These are phyloP conservation scores for Gymnogyps californianus DNA, from an alignment of 2,113 vertebrate genomes.

Conservation along the genomic window DNA sequence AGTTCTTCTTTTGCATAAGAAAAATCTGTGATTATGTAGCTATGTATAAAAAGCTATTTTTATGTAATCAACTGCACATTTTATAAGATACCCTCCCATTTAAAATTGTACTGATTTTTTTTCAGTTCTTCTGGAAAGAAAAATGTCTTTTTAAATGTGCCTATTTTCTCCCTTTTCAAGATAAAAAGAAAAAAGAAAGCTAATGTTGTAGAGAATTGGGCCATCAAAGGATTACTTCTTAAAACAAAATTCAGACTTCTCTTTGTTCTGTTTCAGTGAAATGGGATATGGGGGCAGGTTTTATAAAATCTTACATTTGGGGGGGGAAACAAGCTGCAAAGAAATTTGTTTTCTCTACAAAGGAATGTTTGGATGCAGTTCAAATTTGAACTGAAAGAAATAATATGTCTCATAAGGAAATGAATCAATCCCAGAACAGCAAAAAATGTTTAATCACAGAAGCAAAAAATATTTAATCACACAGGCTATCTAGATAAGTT, in stretches of 20 bases:
- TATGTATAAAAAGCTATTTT: constrained; percentile 42
- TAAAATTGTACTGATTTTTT: not conserved
- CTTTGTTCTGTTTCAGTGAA: not conserved
- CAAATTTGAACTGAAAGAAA: not conserved
- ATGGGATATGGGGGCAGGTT: not conserved
- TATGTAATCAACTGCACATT: not conserved
- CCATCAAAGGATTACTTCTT: constrained; percentile 24
- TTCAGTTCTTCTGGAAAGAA: not conserved
- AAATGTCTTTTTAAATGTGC: not conserved
- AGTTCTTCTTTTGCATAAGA: constrained; percentile 14
- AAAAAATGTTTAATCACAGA: not conserved
- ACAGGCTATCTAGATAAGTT: not conserved
- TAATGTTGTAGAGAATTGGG: not conserved
- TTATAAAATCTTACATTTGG: not conserved
- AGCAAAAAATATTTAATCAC: not conserved
- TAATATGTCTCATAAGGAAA: not conserved
- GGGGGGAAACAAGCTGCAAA: not conserved
- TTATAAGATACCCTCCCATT: not conserved
- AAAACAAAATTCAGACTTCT: not conserved
- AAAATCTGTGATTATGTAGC: not conserved
- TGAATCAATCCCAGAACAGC: not conserved
- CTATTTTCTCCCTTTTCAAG: not conserved
- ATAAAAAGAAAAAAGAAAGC: not conserved
- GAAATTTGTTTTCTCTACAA: not conserved
- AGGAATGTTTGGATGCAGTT: not conserved